Percentiles rank a stretch among this genome's conserved stretches.
Evolutionary conservation across 2,113 vertebrate genomes (phyloP).

Genomic region (Campylorhamphus procurvoides): DNA sequence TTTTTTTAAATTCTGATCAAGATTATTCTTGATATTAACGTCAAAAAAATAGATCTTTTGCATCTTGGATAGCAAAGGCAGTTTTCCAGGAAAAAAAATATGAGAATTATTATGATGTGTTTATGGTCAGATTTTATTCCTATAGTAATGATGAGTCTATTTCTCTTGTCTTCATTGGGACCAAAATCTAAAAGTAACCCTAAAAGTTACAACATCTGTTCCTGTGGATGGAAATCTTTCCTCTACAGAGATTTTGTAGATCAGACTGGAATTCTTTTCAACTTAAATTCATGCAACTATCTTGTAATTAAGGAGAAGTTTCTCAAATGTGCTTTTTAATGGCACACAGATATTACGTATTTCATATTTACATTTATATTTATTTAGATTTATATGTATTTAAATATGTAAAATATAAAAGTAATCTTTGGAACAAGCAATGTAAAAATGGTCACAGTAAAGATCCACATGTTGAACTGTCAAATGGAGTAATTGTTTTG

Average conservation of each 20-base stretch:
- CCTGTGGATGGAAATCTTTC: not conserved
- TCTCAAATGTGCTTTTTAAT: not conserved
- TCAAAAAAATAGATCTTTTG: not conserved
- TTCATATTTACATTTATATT: not conserved
- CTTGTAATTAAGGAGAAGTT: not conserved
- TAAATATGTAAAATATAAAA: not conserved
- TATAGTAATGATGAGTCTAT: not conserved
- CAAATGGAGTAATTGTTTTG: not conserved
- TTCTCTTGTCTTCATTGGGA: not conserved
- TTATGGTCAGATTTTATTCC: not conserved
- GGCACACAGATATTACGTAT: not conserved
- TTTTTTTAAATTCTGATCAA: not conserved
- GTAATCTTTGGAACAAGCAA: not conserved
- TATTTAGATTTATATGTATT: not conserved
- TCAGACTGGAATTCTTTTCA: not conserved
- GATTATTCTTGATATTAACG: not conserved
- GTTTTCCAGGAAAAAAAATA: not conserved
- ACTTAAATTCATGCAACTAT: not conserved
- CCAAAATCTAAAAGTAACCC: not conserved
- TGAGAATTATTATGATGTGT: not conserved
- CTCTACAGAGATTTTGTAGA: not conserved
- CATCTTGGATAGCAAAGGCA: not conserved
- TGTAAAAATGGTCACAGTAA: not conserved
- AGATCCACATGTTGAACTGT: not conserved
- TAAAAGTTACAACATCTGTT: not conserved